phyloP scores from a whole-genome alignment of 2,113 vertebrate genomes.

The Octodon degus region DNA sequence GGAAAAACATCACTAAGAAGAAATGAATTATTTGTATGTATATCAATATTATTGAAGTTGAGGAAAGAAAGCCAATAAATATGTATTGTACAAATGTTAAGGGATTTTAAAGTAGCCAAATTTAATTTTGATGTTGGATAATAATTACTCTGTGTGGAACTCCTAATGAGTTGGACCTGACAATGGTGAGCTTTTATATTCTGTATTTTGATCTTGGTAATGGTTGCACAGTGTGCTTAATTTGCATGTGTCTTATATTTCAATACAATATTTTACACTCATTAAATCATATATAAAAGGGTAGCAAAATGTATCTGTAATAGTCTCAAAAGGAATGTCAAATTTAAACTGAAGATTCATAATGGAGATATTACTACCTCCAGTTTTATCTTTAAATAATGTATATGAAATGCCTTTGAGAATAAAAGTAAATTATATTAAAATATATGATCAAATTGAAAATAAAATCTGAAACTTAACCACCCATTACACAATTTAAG shows the following conservation, averaged over 20 bases:
- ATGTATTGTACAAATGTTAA: not conserved
- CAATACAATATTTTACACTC: constrained; percentile 3
- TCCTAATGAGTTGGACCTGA: not conserved
- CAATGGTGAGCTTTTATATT: not conserved
- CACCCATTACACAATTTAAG: constrained; percentile 61
- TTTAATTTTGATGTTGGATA: not conserved
- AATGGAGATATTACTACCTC: constrained; percentile 55
- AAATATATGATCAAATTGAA: constrained; percentile 71
- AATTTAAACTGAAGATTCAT: constrained; percentile 70
- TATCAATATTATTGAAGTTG: not conserved
- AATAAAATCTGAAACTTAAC: constrained; percentile 75
- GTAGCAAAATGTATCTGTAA: constrained; percentile 61
- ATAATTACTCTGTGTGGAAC: not conserved
- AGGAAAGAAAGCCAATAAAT: not conserved
- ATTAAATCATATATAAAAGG: constrained; percentile 39
- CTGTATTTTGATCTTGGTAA: not conserved
- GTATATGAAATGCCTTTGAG: constrained; percentile 70
- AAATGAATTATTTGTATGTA: not conserved
- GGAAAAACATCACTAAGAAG: not conserved
- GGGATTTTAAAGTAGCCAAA: not conserved
- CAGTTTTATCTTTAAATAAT: constrained; percentile 67
- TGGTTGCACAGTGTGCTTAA: not conserved
- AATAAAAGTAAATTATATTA: constrained; percentile 72
- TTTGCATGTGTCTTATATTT: constrained; percentile 6
- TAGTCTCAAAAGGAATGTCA: constrained; percentile 66